Conservation (phyloP, 2,113 vertebrate species). For the Rattus rattus region DNA sequence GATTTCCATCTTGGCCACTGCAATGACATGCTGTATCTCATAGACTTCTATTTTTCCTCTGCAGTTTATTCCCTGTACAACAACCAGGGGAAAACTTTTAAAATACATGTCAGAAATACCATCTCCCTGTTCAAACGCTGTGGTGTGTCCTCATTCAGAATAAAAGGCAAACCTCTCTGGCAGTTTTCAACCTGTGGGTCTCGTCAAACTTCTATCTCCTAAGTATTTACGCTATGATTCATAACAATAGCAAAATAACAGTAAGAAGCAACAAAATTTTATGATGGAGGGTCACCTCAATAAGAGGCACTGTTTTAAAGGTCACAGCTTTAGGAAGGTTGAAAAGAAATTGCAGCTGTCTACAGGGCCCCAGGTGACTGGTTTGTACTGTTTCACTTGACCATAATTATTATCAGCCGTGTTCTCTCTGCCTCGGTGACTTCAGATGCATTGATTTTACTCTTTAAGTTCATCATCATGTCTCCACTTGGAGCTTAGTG, state of each 20-base stretch:
- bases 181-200: too few relatives aligned
- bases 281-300: too few relatives aligned
- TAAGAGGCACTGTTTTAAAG: background rate
- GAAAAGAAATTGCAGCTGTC: background rate
- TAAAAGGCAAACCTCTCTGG: background rate
- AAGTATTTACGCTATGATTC: background rate
- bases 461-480: background rate
- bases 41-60: background rate
- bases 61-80: background rate
- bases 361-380: background rate
- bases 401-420: too few relatives aligned
- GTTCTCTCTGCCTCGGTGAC: background rate
- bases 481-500: background rate
- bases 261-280: background rate
- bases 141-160: background rate
- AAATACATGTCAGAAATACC: background rate
- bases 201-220: too few relatives aligned
- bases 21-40: background rate
- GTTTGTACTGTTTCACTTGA: background rate
- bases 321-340: background rate
- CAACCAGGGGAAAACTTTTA: background rate
- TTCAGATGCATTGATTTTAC: background rate
- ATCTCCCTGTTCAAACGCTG: background rate
- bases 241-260: background rate
- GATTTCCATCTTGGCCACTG: background rate